These are phyloP conservation scores for Perognathus longimembris DNA, from an alignment of 2,113 vertebrate species.

Conservation along the genomic window DNA sequence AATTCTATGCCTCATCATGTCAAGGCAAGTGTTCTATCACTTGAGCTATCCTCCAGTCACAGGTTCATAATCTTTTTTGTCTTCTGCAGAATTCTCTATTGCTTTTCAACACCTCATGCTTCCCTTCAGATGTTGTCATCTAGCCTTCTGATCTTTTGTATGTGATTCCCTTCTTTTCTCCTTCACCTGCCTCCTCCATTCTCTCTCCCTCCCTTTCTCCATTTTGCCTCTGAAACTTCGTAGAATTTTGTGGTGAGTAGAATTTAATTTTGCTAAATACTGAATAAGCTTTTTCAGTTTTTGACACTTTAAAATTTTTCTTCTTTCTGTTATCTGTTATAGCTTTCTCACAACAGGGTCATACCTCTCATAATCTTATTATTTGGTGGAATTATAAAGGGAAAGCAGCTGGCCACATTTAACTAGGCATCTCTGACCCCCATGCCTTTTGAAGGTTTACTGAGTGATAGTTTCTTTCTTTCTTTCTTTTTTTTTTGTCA, in stretches of 20 bases:
- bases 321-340: background rate
- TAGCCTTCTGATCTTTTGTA: too few relatives aligned
- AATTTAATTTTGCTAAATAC: background rate
- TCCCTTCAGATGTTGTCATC: too few relatives aligned
- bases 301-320: background rate
- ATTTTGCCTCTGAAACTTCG: background rate
- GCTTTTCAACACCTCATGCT: too few relatives aligned
- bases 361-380: background rate
- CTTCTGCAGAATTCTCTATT: too few relatives aligned
- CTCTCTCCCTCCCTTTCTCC: background rate
- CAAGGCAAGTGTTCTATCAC: too few relatives aligned
- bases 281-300: background rate
- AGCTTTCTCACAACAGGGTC: too few relatives aligned
- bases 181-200: too few relatives aligned
- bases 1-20: too few relatives aligned
- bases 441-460: background rate
- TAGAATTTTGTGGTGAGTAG: background rate
- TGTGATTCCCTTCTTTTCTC: background rate
- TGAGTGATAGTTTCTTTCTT: background rate
- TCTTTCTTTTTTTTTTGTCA: too few relatives aligned
- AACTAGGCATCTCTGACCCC: background rate
- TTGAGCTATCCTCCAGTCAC: too few relatives aligned
- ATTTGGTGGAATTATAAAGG: background rate
- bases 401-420: background rate
- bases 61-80: too few relatives aligned